These are phyloP conservation scores for Euspilapteryx auroguttella DNA, from an alignment of 2,888 invertebrate genomes.

Conservation along the genomic window DNA sequence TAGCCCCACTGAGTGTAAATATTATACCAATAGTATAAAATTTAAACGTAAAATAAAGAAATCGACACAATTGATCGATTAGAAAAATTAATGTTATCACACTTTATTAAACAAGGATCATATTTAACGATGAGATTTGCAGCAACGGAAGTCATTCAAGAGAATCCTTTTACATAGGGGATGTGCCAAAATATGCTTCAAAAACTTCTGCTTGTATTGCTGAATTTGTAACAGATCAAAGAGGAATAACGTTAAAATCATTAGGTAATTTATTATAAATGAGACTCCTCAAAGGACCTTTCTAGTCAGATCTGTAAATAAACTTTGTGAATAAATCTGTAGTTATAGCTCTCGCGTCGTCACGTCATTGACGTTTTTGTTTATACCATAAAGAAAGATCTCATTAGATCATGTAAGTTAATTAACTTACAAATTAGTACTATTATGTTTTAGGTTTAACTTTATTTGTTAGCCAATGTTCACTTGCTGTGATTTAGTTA, in stretches of 20 bases:
- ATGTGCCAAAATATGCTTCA: constrained; percentile 52
- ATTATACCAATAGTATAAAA: too few species aligned
- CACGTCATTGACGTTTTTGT: constrained; percentile 45
- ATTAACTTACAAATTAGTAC: constrained; percentile 56
- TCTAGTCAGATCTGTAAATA: constrained; percentile 59
- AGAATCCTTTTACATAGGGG: too few species aligned
- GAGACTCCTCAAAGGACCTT: constrained; percentile 38
- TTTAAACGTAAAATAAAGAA: too few species aligned
- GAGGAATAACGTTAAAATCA: constrained; percentile 1
- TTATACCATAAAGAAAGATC: constrained; percentile 48
- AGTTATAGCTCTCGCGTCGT: constrained; percentile 50
- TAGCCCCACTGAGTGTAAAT: constrained; percentile 43
- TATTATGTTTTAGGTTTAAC: constrained; percentile 46
- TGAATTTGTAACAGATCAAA: background rate
- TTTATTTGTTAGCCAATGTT: constrained; percentile 60
- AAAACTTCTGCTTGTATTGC: too few species aligned
- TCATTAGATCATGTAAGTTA: constrained; percentile 56
- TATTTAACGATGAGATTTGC: background rate
- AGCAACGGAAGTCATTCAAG: constrained; percentile 1
- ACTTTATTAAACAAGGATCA: constrained; percentile 21
- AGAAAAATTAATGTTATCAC: constrained; percentile 24
- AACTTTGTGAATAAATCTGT: constrained; percentile 43
- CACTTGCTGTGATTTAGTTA: constrained; percentile 60
- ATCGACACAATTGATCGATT: too few species aligned
- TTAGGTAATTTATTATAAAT: constrained; percentile 8